Percentiles rank a stretch among this genome's conserved stretches.
Conservation (phyloP, 2,888 invertebrate species). For the Alitta virens region DNA sequence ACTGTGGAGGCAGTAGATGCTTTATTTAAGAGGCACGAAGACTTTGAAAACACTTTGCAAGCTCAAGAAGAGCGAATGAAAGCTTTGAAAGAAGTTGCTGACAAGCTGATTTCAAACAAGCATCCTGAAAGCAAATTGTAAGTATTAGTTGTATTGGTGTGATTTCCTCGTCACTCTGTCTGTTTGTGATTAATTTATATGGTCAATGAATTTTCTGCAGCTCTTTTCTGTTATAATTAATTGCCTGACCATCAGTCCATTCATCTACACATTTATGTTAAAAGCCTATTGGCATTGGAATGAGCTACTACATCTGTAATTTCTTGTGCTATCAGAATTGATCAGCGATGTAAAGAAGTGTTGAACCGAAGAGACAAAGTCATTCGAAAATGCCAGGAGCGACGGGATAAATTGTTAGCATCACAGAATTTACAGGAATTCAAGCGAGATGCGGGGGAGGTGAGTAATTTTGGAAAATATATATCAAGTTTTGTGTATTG, state of each 20-base stretch:
- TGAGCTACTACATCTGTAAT: no score
- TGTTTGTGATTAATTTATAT: no score
- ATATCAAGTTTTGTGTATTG: no score
- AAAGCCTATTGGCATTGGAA: no score
- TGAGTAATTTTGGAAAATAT: no score
- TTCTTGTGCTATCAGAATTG: constrained; percentile 37
- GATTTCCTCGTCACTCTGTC: no score
- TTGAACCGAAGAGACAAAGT: constrained; percentile 73
- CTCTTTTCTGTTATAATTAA: no score
- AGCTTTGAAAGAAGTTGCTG: constrained; percentile 79
- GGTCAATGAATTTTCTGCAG: no score
- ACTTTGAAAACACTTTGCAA: constrained; percentile 84
- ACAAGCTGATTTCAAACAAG: constrained; percentile 72
- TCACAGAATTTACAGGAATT: constrained; percentile 90
- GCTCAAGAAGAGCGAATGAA: constrained; percentile 91
- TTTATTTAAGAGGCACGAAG: constrained; percentile 86
- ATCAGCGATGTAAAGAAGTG: constrained; percentile 72
- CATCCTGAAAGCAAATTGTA: constrained; percentile 74
- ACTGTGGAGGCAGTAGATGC: constrained; percentile 77
- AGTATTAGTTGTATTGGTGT: no score
- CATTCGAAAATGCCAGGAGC: constrained; percentile 66
- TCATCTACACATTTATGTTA: no score
- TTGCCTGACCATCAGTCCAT: no score
- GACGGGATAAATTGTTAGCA: constrained; percentile 75
- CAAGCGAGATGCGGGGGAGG: constrained; percentile 85